phyloP scores from a whole-genome alignment of 1,140 invertebrate genomes.

The Calliopsis andreniformis region DNA sequence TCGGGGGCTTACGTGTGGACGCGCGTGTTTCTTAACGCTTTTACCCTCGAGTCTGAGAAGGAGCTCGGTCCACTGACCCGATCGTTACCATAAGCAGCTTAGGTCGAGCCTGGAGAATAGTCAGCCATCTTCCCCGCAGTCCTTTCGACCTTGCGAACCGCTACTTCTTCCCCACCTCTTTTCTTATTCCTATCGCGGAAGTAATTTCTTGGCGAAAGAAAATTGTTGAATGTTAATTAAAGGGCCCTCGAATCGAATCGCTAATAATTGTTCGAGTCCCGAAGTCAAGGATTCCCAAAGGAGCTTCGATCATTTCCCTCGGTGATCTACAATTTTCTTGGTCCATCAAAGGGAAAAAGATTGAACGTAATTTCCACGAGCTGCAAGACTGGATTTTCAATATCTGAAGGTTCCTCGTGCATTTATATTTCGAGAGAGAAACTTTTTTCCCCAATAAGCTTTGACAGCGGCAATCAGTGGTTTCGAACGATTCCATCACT shows the following conservation, averaged over 20 bases:
- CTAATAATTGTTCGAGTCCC: too few relatives aligned
- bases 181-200: neutral
- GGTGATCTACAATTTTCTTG: too few relatives aligned
- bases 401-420: neutral
- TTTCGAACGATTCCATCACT: neutral
- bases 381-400: neutral
- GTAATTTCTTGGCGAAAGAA: neutral
- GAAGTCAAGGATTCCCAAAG: too few relatives aligned
- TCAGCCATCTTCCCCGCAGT: slow-evolving; percentile 31
- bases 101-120: neutral
- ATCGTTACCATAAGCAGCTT: slow-evolving; percentile 40
- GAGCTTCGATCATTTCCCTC: too few relatives aligned
- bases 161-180: neutral
- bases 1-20: neutral
- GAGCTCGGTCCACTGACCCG: neutral
- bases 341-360: neutral
- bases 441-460: slow-evolving; percentile 9
- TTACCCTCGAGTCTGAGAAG: neutral
- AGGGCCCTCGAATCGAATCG: too few relatives aligned
- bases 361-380: neutral
- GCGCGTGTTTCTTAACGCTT: slow-evolving; percentile 50
- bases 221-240: neutral
- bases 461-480: neutral
- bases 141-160: neutral
- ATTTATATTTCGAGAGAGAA: slow-evolving; percentile 1